These are phyloP conservation scores for Eudiplozoon nipponicum DNA, from an alignment of 2,888 invertebrate genomes.

Conservation along the genomic window DNA sequence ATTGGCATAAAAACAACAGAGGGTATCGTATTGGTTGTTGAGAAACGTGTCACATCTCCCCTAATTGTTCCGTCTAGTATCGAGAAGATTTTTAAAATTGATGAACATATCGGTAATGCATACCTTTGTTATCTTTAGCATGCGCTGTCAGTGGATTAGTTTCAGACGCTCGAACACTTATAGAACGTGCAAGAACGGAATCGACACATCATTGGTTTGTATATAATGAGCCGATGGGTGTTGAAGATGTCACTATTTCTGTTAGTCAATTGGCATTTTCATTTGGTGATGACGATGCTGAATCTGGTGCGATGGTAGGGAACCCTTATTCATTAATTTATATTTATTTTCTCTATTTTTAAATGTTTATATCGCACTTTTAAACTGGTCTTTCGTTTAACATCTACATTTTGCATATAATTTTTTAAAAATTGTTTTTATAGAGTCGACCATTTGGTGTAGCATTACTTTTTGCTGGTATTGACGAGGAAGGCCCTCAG, in stretches of 20 bases:
- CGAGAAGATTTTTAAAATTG: slow-evolving; percentile 91
- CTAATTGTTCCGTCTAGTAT: slow-evolving; percentile 81
- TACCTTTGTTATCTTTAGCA: slow-evolving; percentile 27
- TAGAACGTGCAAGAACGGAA: slow-evolving; percentile 70
- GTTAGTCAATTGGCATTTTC: slow-evolving; percentile 93
- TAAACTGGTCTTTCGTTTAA: background rate
- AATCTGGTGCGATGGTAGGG: slow-evolving; percentile 39
- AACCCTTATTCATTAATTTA: background rate
- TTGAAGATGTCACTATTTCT: slow-evolving; percentile 85
- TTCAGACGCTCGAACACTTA: slow-evolving; percentile 73
- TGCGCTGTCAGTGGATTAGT: slow-evolving; percentile 85
- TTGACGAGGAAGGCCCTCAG: slow-evolving; percentile 68
- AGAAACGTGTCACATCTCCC: slow-evolving; percentile 77
- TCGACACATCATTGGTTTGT: slow-evolving; percentile 70
- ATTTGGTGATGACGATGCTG: slow-evolving; percentile 89
- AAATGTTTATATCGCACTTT: background rate
- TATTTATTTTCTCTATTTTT: background rate
- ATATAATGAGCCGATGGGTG: slow-evolving; percentile 70
- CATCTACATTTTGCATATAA: background rate
- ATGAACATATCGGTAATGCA: slow-evolving; percentile 50
- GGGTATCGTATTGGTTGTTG: slow-evolving; percentile 80
- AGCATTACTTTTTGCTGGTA: slow-evolving; percentile 66
- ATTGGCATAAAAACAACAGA: slow-evolving; percentile 81
- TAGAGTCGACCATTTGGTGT: slow-evolving; percentile 83
- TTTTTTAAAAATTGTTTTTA: slow-evolving; percentile 10